phyloP scores from a whole-genome alignment of 37 sponge, comb jelly and placozoan species.

The Eunapius fragilis region DNA sequence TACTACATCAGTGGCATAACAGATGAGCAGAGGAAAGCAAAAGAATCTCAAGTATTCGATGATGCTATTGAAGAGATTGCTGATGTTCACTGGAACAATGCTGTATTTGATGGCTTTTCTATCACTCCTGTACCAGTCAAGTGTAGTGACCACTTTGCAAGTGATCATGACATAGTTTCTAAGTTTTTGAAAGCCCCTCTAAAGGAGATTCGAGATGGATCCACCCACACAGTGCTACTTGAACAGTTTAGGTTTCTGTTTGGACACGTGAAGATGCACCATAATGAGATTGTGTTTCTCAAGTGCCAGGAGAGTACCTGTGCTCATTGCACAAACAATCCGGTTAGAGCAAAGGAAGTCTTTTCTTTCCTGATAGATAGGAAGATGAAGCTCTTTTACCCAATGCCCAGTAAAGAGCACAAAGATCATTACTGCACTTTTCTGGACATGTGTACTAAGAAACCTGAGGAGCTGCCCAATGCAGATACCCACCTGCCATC shows the following conservation, averaged over 20 bases:
- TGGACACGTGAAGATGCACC: not conserved
- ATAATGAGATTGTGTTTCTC: not conserved
- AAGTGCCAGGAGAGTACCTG: not conserved
- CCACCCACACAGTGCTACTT: constrained; percentile 10
- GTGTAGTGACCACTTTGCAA: constrained; percentile 15
- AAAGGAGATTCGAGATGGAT: constrained; percentile 13
- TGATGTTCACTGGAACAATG: constrained; percentile 19
- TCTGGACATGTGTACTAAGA: not conserved
- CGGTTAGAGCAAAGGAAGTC: not conserved
- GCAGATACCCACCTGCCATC: not conserved
- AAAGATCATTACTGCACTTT: not conserved
- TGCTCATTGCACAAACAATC: not conserved
- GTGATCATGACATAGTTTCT: constrained; percentile 9
- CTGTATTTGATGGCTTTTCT: constrained; percentile 17
- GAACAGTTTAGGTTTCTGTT: constrained; percentile 11
- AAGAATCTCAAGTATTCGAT: constrained; percentile 18
- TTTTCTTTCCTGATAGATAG: not conserved
- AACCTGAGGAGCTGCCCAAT: not conserved
- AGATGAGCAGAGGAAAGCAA: constrained; percentile 13
- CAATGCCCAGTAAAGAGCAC: not conserved
- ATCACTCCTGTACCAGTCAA: constrained; percentile 1
- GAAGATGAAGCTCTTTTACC: not conserved
- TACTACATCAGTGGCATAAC: constrained; percentile 18
- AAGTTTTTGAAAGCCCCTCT: constrained; percentile 13
- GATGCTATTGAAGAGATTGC: constrained; percentile 15